phyloP scores from a whole-genome alignment of 2,797 vertebrate species.

The Gastrophryne carolinensis region DNA sequence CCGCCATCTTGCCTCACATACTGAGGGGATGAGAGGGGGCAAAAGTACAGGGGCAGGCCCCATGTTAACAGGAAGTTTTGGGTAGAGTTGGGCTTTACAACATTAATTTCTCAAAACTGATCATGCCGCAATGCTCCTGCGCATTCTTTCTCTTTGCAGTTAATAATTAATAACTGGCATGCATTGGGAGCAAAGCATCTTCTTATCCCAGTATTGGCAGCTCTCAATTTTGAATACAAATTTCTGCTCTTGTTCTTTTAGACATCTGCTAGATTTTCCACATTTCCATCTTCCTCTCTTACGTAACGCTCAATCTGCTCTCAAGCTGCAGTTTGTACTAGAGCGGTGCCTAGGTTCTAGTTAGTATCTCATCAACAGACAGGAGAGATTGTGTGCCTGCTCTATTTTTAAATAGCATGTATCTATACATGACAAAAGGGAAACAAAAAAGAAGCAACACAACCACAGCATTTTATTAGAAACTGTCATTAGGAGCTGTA shows the following conservation, averaged over 20 bases:
- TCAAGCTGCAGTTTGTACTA: conserved; percentile 15
- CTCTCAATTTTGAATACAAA: neutral
- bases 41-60: too few species aligned
- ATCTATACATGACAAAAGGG: neutral
- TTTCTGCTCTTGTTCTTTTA: conserved; percentile 24
- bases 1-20: too few species aligned
- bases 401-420: conserved; percentile 19
- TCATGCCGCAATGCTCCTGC: neutral
- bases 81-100: too few species aligned
- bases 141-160: neutral
- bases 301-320: conserved; percentile 40
- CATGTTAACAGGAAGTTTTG: too few species aligned
- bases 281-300: conserved; percentile 24
- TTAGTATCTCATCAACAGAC: conserved; percentile 14
- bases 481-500: too few species aligned
- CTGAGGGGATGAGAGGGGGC: too few species aligned
- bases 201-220: neutral
- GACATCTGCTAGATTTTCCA: conserved; percentile 42
- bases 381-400: conserved; percentile 3
- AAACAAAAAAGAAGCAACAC: neutral
- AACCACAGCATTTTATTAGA: too few species aligned
- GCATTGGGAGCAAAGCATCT: neutral
- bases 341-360: conserved; percentile 31
- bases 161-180: neutral
- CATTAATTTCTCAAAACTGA: too few species aligned